phyloP scores from a whole-genome alignment of 2,888 invertebrate species.

The Halictus quadricinctus region DNA sequence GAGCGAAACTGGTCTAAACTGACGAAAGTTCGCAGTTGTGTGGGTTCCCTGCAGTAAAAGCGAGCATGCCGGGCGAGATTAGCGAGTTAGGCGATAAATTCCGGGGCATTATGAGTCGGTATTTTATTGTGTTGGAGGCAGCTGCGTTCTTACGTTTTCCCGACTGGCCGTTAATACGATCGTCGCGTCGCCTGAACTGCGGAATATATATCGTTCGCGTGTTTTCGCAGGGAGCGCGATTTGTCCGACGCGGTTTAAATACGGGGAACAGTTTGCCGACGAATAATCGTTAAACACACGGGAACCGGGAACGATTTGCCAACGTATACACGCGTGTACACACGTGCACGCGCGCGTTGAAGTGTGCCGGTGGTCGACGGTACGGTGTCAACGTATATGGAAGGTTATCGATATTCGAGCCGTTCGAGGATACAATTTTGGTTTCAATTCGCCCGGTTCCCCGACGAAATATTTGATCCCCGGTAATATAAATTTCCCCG shows the following conservation, averaged over 20 bases:
- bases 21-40: not conserved
- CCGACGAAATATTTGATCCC: slow-evolving; percentile 22
- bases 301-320: slow-evolving; percentile 6
- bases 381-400: not conserved
- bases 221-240: not conserved
- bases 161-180: not conserved
- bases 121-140: not conserved
- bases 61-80: not conserved
- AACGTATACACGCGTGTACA: not conserved
- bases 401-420: slow-evolving; percentile 14
- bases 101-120: not conserved
- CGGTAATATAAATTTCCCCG: slow-evolving; percentile 24
- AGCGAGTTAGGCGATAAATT: not conserved
- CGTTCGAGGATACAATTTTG: slow-evolving; percentile 25
- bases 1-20: not conserved
- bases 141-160: slow-evolving; percentile 5
- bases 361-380: not conserved
- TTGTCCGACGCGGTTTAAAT: slow-evolving; percentile 16
- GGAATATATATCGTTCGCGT: not conserved
- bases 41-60: not conserved
- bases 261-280: slow-evolving; percentile 19
- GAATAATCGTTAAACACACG: slow-evolving; percentile 32
- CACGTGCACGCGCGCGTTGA: not conserved
- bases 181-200: not conserved
- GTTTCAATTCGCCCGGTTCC: slow-evolving; percentile 10